Conservation (phyloP, 1,140 invertebrate genomes). For the Trichogramma pretiosum region DNA sequence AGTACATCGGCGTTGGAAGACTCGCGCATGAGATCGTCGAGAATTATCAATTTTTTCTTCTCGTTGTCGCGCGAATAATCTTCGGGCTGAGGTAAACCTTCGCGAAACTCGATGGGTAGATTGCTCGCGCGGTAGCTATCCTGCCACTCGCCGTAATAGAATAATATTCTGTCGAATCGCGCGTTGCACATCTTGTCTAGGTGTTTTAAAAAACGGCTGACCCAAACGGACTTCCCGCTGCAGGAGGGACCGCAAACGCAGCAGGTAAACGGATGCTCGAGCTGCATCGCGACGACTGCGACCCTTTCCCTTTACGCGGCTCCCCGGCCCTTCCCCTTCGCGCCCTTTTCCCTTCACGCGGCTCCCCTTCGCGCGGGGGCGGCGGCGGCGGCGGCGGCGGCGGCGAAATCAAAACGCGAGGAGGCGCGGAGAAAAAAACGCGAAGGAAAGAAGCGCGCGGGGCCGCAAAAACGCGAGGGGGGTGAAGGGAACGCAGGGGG, state of each 20-base stretch:
- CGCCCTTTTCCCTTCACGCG: too few relatives aligned
- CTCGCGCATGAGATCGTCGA: not conserved
- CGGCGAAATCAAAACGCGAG: too few relatives aligned
- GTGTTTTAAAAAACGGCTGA: slow-evolving; percentile 1
- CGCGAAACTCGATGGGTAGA: not conserved
- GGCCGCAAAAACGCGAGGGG: too few relatives aligned
- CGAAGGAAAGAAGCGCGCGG: too few relatives aligned
- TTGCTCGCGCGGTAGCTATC: not conserved
- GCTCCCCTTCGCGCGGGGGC: too few relatives aligned
- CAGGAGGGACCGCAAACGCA: not conserved
- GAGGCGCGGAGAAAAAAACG: too few relatives aligned
- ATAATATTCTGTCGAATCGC: slow-evolving; percentile 3
- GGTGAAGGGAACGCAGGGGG: too few relatives aligned
- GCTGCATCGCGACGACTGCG: too few relatives aligned
- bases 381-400: too few relatives aligned
- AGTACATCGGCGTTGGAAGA: not conserved
- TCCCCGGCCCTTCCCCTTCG: too few relatives aligned
- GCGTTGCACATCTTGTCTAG: not conserved
- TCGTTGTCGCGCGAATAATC: not conserved
- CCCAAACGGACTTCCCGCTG: not conserved
- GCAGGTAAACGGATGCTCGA: not conserved
- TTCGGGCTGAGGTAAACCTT: not conserved
- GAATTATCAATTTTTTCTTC: not conserved
- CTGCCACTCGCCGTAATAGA: slow-evolving; percentile 11
- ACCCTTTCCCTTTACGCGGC: too few relatives aligned